Evolutionary conservation across 2,888 invertebrate species (phyloP), one percentile per base, ranked within the genome.

Genomic region (Caenorhabditis macrosperma): DNA sequence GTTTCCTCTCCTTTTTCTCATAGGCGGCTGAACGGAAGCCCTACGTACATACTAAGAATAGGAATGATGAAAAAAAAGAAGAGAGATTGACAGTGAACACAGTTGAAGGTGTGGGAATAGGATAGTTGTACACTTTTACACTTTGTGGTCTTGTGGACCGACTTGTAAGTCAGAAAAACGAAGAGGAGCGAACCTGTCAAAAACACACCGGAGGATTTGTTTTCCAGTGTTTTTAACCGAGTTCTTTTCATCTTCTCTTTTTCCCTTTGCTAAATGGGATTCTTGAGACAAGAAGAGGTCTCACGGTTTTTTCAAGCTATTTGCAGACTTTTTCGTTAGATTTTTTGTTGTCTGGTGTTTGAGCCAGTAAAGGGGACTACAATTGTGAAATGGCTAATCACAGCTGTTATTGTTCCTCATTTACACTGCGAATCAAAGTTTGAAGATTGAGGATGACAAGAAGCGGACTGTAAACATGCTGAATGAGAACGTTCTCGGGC

Each of bases 121-220:
- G 60, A 33, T 33, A 55, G 17, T 44, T 44, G 9, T 44, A 44
- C 44, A 44, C 44, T 38, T 38, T 3, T 12, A 12, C 10, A 44
- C 3, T n/a, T n/a, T n/a, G n/a, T n/a, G n/a, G n/a, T 17, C 7
- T 44, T 3, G n/a, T 17, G 17, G 10, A 9, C 33, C 33, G 33
- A 10, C n/a, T 44, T n/a, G 9, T 17, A 20, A 38, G 26, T 17
- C 28, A 41, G 33, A 28, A 63, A 63, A 30, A 26, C 20, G 46
- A 44, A 17, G 44, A 12, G 57, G 44, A 17, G 54, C 17, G 33
- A 71, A 72, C 61, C 72, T 72, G 72, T 72, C 72, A 48, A 22
- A 24, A 48, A 48, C 48, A 17, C 2, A 22, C 33, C 22, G 35
- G 24, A 46, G 15, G 52, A 28, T 55, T 55, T 55, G 55, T 55